A percentile compares a stretch with the other conserved stretches of the same genome.
These are phyloP conservation scores for Drosophila koepferae DNA, from an alignment of 2,888 invertebrate genomes.

Conservation along the genomic window DNA sequence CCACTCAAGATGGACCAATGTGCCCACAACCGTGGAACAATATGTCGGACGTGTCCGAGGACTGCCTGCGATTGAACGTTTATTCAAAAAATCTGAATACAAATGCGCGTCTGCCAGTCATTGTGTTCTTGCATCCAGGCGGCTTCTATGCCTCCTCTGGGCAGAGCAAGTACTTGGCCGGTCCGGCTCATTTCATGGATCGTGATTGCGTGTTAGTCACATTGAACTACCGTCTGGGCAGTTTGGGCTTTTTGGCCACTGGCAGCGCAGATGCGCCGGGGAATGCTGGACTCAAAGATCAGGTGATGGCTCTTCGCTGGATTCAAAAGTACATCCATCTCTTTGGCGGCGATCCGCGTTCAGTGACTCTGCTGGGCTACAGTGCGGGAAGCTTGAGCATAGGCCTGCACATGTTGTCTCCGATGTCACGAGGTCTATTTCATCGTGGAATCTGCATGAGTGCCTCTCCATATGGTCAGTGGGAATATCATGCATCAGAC, in stretches of 20 bases:
- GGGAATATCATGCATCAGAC: constrained; percentile 86
- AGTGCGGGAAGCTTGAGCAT: constrained; percentile 86
- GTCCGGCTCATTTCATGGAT: constrained; percentile 88
- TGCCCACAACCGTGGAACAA: constrained; percentile 85
- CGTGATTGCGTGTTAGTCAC: constrained; percentile 88
- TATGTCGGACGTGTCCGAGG: constrained; percentile 85
- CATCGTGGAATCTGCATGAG: constrained; percentile 90
- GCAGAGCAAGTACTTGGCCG: constrained; percentile 85
- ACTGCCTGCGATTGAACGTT: constrained; percentile 87
- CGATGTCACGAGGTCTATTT: constrained; percentile 89
- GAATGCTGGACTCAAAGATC: constrained; percentile 90
- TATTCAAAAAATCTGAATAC: constrained; percentile 84
- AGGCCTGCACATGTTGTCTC: constrained; percentile 87
- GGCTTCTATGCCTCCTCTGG: constrained; percentile 87
- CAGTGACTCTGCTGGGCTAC: constrained; percentile 88
- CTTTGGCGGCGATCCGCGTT: constrained; percentile 89
- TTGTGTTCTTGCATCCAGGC: constrained; percentile 89
- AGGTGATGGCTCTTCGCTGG: constrained; percentile 89
- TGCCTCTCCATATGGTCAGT: constrained; percentile 87
- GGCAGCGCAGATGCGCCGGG: constrained; percentile 89
- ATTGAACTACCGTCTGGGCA: constrained; percentile 87
- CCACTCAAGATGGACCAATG: constrained; percentile 86
- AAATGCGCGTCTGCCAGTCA: constrained; percentile 86
- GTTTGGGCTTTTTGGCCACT: constrained; percentile 87
- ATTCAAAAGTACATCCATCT: constrained; percentile 87